A percentile compares a stretch with the other conserved stretches of the same genome.
Conservation (phyloP, 2,888 invertebrate genomes). For the Pachliopta kotzebuea region DNA sequence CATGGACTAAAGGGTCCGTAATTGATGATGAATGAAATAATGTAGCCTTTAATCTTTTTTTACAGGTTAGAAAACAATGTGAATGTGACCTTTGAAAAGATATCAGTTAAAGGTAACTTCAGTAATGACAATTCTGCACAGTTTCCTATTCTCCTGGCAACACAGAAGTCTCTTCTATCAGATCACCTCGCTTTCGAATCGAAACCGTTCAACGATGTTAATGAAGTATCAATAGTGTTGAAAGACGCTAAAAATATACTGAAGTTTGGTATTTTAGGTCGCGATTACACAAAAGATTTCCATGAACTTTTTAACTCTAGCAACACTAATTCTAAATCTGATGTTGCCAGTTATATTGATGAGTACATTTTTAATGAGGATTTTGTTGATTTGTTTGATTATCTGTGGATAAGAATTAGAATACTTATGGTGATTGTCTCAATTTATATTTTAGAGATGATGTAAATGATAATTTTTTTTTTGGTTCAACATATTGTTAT, state of each 20-base stretch:
- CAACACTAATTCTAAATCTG: conserved; percentile 32
- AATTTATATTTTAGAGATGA: conserved; percentile 71
- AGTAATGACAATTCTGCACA: conserved; percentile 42
- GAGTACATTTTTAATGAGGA: conserved; percentile 56
- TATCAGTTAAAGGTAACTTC: conserved; percentile 53
- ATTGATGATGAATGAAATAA: too few species aligned
- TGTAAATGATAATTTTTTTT: conserved; percentile 43
- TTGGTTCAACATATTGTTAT: too few species aligned
- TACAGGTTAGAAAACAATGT: conserved; percentile 51
- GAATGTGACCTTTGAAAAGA: conserved; percentile 48
- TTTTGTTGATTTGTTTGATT: conserved; percentile 61
- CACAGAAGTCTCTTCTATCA: conserved; percentile 33
- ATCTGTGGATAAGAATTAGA: conserved; percentile 66
- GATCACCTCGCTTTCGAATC: conserved; percentile 43
- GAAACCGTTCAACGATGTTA: conserved; percentile 33
- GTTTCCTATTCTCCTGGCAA: conserved; percentile 53
- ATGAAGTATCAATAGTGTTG: conserved; percentile 44
- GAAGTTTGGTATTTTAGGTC: conserved; percentile 54
- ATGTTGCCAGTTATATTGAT: conserved; percentile 42
- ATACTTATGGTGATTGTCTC: conserved; percentile 62
- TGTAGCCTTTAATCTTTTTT: too few species aligned
- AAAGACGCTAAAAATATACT: conserved; percentile 42
- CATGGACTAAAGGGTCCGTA: too few species aligned
- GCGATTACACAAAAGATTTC: conserved; percentile 51
- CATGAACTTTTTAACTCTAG: conserved; percentile 27